Conservation (phyloP, 2,113 vertebrate genomes). For the Neodontobutis hainanensis region DNA sequence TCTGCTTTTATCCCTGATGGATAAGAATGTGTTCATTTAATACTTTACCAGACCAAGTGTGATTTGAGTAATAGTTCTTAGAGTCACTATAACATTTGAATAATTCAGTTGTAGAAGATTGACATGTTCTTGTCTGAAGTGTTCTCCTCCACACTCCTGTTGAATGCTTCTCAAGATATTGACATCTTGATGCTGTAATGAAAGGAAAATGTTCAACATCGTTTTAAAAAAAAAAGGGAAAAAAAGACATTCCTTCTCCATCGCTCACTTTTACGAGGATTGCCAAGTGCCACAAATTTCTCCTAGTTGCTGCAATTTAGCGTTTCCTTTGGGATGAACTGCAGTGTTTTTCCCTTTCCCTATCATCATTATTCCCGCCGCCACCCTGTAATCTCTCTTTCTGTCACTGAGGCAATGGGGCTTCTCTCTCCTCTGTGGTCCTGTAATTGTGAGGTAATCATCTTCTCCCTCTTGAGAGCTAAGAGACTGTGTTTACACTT, state of each 20-base stretch:
- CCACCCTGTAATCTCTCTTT: slow-evolving; percentile 69
- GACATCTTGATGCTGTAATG: neutral
- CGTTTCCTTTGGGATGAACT: slow-evolving; percentile 45
- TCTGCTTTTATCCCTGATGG: neutral
- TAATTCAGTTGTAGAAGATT: too few relatives aligned
- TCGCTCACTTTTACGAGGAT: slow-evolving; percentile 37
- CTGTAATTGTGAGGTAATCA: slow-evolving; percentile 74
- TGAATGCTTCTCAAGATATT: slow-evolving; percentile 17
- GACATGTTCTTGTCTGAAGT: too few relatives aligned
- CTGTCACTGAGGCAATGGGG: slow-evolving; percentile 61
- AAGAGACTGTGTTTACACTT: slow-evolving; percentile 72
- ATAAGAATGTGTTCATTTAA: neutral
- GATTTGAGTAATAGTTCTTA: neutral
- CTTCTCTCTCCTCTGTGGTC: slow-evolving; percentile 63
- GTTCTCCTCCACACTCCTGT: neutral
- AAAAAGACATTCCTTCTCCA: slow-evolving; percentile 19
- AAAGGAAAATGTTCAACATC: neutral
- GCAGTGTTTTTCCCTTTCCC: slow-evolving; percentile 54
- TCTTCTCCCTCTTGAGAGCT: slow-evolving; percentile 69
- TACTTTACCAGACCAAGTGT: slow-evolving; percentile 1
- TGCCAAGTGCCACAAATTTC: slow-evolving; percentile 44
- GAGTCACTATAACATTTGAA: neutral
- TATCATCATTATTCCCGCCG: slow-evolving; percentile 56
- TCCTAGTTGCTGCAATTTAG: slow-evolving; percentile 49
- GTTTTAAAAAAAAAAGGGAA: slow-evolving; percentile 19